Conservation (phyloP, 37 sponge, comb jelly and placozoan genomes). For the Crambe crambe region DNA sequence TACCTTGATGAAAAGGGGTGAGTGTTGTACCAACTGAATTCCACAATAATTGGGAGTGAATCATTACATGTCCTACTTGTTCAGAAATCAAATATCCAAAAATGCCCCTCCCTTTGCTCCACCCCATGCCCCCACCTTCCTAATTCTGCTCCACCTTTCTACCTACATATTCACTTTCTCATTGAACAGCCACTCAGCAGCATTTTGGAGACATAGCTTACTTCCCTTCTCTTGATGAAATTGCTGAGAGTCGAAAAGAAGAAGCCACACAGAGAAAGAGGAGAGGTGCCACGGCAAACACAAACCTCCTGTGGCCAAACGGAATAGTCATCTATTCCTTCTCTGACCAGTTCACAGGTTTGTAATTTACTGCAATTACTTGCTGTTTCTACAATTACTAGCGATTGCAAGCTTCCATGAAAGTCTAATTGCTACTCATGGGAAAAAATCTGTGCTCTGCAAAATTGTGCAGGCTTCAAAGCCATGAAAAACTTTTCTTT, state of each 20-base stretch:
- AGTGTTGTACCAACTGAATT: too few species aligned
- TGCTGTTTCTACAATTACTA: too few species aligned
- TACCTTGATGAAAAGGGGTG: too few species aligned
- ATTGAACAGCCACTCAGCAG: constrained; percentile 23
- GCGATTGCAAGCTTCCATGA: too few species aligned
- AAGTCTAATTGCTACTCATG: too few species aligned
- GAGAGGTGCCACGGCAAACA: constrained; percentile 65
- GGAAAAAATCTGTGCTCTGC: too few species aligned
- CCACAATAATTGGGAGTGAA: too few species aligned
- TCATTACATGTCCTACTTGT: background rate
- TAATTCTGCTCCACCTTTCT: too few species aligned
- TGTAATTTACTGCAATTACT: too few species aligned
- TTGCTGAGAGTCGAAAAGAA: background rate
- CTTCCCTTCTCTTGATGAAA: background rate
- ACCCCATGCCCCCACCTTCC: background rate
- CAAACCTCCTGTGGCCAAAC: constrained; percentile 64
- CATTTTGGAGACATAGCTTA: constrained; percentile 46
- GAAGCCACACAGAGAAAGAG: constrained; percentile 11
- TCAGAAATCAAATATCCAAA: background rate
- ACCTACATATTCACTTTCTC: too few species aligned
- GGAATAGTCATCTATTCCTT: constrained; percentile 49
- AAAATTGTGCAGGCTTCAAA: too few species aligned
- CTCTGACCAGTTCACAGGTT: constrained; percentile 41
- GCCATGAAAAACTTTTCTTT: too few species aligned
- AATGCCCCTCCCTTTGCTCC: background rate